These are phyloP conservation scores for Drosophila carrolli DNA, from an alignment of 1,140 invertebrate genomes.

Conservation along the genomic window DNA sequence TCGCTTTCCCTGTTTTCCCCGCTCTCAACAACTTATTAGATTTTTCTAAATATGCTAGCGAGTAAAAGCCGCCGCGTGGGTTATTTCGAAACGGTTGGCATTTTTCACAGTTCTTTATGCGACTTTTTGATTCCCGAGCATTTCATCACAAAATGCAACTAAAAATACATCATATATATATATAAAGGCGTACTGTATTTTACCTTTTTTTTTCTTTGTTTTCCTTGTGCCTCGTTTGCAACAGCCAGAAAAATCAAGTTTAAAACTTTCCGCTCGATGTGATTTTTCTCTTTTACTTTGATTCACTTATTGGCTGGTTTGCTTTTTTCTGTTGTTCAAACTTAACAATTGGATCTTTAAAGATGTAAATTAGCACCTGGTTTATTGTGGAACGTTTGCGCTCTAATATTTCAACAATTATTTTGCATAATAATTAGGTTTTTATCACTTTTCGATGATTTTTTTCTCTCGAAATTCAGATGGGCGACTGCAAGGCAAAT, in stretches of 20 bases:
- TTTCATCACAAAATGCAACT: constrained; percentile 69
- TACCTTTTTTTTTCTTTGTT: constrained; percentile 51
- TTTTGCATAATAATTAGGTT: constrained; percentile 48
- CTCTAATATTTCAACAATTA: constrained; percentile 50
- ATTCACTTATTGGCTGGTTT: constrained; percentile 25
- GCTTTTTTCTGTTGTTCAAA: constrained; percentile 26
- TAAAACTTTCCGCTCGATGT: constrained; percentile 61
- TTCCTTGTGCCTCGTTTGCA: constrained; percentile 18
- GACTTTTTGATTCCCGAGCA: constrained; percentile 57
- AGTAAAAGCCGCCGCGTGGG: constrained; percentile 50
- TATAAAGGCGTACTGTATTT: constrained; percentile 34
- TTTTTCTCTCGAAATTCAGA: constrained; percentile 4
- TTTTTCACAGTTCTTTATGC: constrained; percentile 62
- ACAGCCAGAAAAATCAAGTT: constrained; percentile 19
- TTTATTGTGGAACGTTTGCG: constrained; percentile 50
- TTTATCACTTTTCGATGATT: constrained; percentile 51
- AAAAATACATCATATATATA: constrained; percentile 55
- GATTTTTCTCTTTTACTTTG: constrained; percentile 13
- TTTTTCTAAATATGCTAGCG: constrained; percentile 24
- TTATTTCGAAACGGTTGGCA: constrained; percentile 65
- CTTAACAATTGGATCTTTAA: constrained; percentile 48
- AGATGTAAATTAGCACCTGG: constrained; percentile 71
- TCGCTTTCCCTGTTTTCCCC: constrained; percentile 9
- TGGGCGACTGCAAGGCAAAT: constrained; percentile 31
- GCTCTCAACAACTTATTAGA: constrained; percentile 29